phyloP scores from a whole-genome alignment of 1,140 invertebrate genomes.

The Drosophila sp. region DNA sequence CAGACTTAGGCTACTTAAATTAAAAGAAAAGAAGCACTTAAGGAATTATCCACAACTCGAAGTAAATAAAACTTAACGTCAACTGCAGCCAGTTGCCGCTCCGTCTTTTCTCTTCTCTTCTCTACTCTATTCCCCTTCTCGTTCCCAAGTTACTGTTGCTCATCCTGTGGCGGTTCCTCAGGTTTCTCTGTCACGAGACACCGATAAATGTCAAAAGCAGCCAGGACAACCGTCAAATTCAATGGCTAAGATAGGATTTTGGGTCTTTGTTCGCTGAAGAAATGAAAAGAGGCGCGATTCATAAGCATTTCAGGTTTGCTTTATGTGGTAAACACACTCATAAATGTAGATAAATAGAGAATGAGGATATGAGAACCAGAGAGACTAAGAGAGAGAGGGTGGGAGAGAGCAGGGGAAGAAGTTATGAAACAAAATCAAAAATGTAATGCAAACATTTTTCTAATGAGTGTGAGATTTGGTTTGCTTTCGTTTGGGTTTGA shows the following conservation, averaged over 20 bases:
- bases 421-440: constrained; percentile 34
- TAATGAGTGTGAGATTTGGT: constrained; percentile 62
- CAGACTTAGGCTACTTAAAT: constrained; percentile 69
- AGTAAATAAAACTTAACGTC: constrained; percentile 66
- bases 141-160: neutral
- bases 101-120: neutral
- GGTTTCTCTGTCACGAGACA: constrained; percentile 20
- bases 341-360: constrained; percentile 53
- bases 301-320: constrained; percentile 49
- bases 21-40: constrained; percentile 67
- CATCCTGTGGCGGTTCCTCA: neutral
- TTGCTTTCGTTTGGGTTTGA: constrained; percentile 9
- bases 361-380: constrained; percentile 3
- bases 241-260: constrained; percentile 30
- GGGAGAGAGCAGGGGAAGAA: constrained; percentile 19
- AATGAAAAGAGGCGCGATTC: constrained; percentile 14
- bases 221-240: constrained; percentile 27
- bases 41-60: constrained; percentile 49
- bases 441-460: constrained; percentile 59
- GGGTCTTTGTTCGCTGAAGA: neutral
- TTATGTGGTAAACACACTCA: constrained; percentile 42
- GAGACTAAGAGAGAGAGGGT: constrained; percentile 7
- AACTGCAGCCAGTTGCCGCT: constrained; percentile 46
- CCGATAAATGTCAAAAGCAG: constrained; percentile 67
- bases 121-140: neutral